Evolutionary conservation across 2,888 invertebrate species (phyloP), one percentile per base, ranked within the genome.

Genomic region (Isoperla grammatica): DNA sequence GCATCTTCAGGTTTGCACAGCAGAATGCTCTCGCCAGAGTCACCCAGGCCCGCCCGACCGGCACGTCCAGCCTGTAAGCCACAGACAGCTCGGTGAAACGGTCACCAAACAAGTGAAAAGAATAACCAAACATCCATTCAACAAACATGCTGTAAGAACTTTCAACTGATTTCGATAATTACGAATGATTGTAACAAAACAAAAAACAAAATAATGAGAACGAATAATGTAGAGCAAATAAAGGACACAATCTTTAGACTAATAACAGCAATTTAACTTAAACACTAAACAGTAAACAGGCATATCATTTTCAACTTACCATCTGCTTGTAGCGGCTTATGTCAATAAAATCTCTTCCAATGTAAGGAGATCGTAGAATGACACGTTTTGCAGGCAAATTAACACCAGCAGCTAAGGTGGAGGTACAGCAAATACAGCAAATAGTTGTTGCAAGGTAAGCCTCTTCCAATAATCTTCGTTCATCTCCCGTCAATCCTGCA

Each of bases 391-490:
- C 96, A 12, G 97, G 97, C 66, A 98, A 79, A 81, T 98, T 98
- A 23, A 98, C 95, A 2, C 97, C 97, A 19, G 97, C 96, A n/a
- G 97, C 97, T 65, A 98, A 78, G 0, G 97, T 98, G 1, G 96
- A 95, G 0, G 97, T 98, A 72, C 95, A 96, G 71, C 95, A 92
- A 64, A 98, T 81, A 29, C 95, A 88, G 62, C 86, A 89, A 37
- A 98, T 75, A n/a, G 83, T 84, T 0, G 93, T 92, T n/a, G 81
- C 79, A 64, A 87, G 81, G 73, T 89, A 95, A 1, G 85, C 88
- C 59, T 88, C 90, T 73, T 97, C 96, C 13, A 97, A 78, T 56
- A 92, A 77, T 64, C 80, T 80, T 29, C 96, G 77, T 76, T 98
- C 97, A 69, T 95, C 95, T 6, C 80, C 79, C 2, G 92, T 93